Conservation (phyloP, 2,888 invertebrate species). For the Chouioia cunea region DNA sequence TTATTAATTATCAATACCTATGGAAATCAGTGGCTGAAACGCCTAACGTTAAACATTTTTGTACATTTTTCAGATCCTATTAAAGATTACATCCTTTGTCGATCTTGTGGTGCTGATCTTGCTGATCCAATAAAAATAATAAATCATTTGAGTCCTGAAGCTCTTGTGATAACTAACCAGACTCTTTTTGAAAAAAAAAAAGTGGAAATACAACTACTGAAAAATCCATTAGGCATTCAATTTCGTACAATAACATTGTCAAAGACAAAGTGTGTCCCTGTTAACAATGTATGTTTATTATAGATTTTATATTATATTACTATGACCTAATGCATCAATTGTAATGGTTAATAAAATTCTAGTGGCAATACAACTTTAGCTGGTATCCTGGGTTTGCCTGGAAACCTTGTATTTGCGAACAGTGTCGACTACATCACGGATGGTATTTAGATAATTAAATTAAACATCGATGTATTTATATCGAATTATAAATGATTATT, state of each 20-base stretch:
- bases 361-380: slow-evolving; percentile 73
- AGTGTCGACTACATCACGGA: slow-evolving; percentile 75
- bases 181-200: slow-evolving; percentile 72
- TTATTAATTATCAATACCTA: no score
- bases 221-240: slow-evolving; percentile 72
- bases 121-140: slow-evolving; percentile 72
- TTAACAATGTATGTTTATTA: slow-evolving; percentile 67
- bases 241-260: slow-evolving; percentile 72
- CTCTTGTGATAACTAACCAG: slow-evolving; percentile 69
- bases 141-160: slow-evolving; percentile 71
- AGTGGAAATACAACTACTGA: slow-evolving; percentile 72
- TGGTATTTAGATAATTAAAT: slow-evolving; percentile 61
- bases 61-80: slow-evolving; percentile 6
- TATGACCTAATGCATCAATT: not conserved
- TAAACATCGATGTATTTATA: no score
- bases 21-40: no score
- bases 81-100: slow-evolving; percentile 72
- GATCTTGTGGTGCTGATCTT: slow-evolving; percentile 74
- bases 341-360: slow-evolving; percentile 48
- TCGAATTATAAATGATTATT: no score
- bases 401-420: slow-evolving; percentile 75
- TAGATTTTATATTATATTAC: slow-evolving; percentile 26
- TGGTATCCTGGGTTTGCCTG: slow-evolving; percentile 79
- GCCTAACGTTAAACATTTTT: no score
- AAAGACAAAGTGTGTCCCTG: slow-evolving; percentile 71